Conservation (phyloP, 1,140 invertebrate genomes). For the Leptinotarsa lineolata region DNA sequence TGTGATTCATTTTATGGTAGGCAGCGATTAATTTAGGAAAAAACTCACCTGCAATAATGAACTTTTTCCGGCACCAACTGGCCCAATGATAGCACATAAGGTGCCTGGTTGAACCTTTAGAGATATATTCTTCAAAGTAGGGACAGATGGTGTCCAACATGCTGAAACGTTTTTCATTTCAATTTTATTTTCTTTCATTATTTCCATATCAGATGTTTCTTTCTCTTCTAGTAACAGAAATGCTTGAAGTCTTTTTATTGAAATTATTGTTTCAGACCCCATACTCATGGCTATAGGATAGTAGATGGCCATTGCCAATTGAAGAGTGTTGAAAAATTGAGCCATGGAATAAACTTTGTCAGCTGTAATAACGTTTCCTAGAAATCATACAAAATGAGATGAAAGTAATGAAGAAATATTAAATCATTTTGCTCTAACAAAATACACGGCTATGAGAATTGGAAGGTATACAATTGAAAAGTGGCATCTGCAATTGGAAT, state of each 20-base stretch:
- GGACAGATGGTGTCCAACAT: conserved; percentile 64
- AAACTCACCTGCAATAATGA: conserved; percentile 68
- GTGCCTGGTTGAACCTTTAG: conserved; percentile 67
- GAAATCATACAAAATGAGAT: not conserved
- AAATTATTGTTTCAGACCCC: conserved; percentile 68
- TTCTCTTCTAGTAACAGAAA: conserved; percentile 68
- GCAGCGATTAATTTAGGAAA: too few species aligned
- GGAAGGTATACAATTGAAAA: too few species aligned
- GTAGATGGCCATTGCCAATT: conserved; percentile 66
- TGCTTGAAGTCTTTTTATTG: conserved; percentile 68
- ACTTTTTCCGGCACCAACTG: conserved; percentile 81
- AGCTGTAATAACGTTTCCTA: conserved; percentile 16
- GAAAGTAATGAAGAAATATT: too few species aligned
- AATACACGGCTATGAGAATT: too few species aligned
- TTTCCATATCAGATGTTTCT: conserved; percentile 47
- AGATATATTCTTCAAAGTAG: conserved; percentile 65
- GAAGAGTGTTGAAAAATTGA: conserved; percentile 9
- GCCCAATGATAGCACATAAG: conserved; percentile 74
- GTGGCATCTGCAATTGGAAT: too few species aligned
- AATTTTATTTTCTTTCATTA: conserved; percentile 52
- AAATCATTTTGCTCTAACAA: too few species aligned
- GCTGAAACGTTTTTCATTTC: conserved; percentile 60
- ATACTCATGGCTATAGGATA: conserved; percentile 74
- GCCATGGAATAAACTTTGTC: conserved; percentile 18
- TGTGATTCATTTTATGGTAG: too few species aligned